phyloP scores from a whole-genome alignment of 2,888 invertebrate species.

The Cheiracanthium punctorium region DNA sequence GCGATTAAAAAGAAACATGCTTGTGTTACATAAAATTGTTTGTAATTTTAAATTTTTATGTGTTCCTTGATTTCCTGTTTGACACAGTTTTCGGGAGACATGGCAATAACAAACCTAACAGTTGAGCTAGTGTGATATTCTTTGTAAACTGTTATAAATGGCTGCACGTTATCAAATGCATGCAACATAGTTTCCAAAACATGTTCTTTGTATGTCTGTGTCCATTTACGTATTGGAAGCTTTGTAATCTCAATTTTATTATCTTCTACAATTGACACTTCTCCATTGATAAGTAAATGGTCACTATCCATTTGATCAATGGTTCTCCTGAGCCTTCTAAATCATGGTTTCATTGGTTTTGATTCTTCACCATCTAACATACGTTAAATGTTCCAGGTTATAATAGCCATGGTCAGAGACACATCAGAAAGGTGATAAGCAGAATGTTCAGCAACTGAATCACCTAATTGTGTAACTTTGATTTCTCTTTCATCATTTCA shows the following conservation, averaged over 20 bases:
- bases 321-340: too few species aligned
- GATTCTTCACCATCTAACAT: conserved; percentile 90
- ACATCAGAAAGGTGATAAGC: conserved; percentile 99
- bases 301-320: too few species aligned
- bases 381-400: conserved; percentile 86
- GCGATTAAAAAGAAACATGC: too few species aligned
- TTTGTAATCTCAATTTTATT: conserved; percentile 95
- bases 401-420: conserved; percentile 95
- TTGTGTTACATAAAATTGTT: too few species aligned
- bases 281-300: conserved; percentile 85
- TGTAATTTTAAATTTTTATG: conserved; percentile 95
- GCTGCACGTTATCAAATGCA: too few species aligned
- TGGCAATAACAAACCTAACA: too few species aligned
- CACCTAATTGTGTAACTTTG: conserved; percentile 97
- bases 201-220: conserved; percentile 95
- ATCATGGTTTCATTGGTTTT: too few species aligned
- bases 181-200: too few species aligned
- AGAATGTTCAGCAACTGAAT: conserved; percentile 97
- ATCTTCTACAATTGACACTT: conserved; percentile 86
- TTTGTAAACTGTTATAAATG: too few species aligned
- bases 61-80: conserved; percentile 89
- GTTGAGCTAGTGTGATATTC: too few species aligned
- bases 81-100: conserved; percentile 84
- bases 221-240: conserved; percentile 95
- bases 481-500: conserved; percentile 96